phyloP scores from a whole-genome alignment of 2,888 invertebrate genomes.

The Pyrrhosoma nymphula region DNA sequence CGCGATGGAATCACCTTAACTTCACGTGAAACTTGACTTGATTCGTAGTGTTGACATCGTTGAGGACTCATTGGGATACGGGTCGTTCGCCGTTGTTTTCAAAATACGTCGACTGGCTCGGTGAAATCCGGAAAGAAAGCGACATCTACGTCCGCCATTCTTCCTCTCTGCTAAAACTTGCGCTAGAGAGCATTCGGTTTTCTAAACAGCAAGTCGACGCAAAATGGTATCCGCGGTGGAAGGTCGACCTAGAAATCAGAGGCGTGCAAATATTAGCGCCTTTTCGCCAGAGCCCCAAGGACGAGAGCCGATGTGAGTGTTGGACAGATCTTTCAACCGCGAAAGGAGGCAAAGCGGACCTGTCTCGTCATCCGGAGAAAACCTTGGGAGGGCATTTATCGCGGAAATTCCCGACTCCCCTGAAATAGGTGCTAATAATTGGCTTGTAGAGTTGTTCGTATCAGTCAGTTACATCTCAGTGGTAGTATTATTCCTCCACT shows the following conservation, averaged over 20 bases:
- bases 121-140: slow-evolving; percentile 7
- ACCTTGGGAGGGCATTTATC: not conserved
- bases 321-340: not conserved
- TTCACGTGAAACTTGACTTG: too few relatives aligned
- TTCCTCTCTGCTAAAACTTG: not conserved
- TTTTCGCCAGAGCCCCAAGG: slow-evolving; percentile 16
- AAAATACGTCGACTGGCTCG: not conserved
- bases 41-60: too few relatives aligned
- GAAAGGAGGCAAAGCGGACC: slow-evolving; percentile 20
- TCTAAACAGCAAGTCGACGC: not conserved
- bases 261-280: slow-evolving; percentile 19
- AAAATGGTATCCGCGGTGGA: not conserved
- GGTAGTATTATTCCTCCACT: too few relatives aligned
- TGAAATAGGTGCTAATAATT: not conserved
- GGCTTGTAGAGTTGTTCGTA: not conserved
- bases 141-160: not conserved
- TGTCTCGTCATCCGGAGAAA: slow-evolving; percentile 23
- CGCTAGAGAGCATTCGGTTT: not conserved
- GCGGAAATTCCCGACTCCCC: not conserved
- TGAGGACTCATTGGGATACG: too few relatives aligned
- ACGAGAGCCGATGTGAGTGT: not conserved
- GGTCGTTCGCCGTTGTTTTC: not conserved
- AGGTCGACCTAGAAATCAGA: slow-evolving; percentile 26
- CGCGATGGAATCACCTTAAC: too few relatives aligned
- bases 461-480: not conserved